Percentiles rank a stretch among this genome's conserved stretches.
phyloP scores from a whole-genome alignment of 2,797 vertebrate species.

The Chaetophractus vellerosus region DNA sequence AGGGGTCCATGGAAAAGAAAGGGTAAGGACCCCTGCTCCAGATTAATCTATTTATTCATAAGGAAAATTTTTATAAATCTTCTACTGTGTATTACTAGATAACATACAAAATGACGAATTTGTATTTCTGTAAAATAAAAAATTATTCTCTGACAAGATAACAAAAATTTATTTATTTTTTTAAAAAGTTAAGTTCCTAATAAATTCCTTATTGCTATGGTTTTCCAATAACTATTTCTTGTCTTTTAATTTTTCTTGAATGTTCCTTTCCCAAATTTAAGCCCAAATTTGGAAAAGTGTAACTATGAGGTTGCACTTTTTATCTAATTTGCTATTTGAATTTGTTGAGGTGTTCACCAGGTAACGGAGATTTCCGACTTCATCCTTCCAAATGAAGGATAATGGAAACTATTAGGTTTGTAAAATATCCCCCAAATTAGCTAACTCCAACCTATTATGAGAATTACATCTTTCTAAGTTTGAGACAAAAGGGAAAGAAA shows the following conservation, averaged over 20 bases:
- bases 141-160: background rate
- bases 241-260: background rate
- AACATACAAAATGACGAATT: background rate
- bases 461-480: background rate
- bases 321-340: background rate
- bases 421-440: background rate
- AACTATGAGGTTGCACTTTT: background rate
- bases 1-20: no score
- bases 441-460: background rate
- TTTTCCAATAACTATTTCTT: background rate
- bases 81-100: background rate
- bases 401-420: background rate
- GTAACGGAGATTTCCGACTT: background rate
- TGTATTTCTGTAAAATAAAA: background rate
- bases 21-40: background rate
- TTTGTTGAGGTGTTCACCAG: background rate
- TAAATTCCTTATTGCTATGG: background rate
- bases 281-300: background rate
- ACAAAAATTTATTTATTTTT: background rate
- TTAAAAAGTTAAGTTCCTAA: background rate
- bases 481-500: background rate
- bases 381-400: background rate
- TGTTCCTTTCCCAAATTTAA: background rate
- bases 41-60: background rate
- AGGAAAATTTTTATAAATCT: background rate